phyloP scores from a whole-genome alignment of 1,140 invertebrate species.

The Parapsyche elsis region DNA sequence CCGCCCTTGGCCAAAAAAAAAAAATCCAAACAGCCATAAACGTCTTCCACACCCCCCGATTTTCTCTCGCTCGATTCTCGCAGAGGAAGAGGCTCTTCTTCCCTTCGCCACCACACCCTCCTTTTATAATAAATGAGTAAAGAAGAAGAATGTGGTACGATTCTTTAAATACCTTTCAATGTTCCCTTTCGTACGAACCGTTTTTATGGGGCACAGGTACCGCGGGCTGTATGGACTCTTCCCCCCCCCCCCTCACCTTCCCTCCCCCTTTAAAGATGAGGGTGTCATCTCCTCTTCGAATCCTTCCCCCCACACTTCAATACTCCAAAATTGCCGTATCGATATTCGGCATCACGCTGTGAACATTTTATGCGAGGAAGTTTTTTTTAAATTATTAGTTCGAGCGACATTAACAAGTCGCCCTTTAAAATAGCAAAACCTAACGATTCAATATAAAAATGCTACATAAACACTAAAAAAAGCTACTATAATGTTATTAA shows the following conservation, averaged over 20 bases:
- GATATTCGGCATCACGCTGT: constrained; percentile 53
- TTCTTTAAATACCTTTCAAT: constrained; percentile 57
- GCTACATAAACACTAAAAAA: too few relatives aligned
- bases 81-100: constrained; percentile 10
- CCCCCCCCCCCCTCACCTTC: neutral
- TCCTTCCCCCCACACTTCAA: neutral
- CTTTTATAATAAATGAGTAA: constrained; percentile 56
- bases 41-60: constrained; percentile 39
- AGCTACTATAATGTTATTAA: too few relatives aligned
- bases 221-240: neutral
- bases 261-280: neutral
- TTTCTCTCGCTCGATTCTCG: neutral
- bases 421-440: too few relatives aligned
- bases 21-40: constrained; percentile 57
- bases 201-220: constrained; percentile 21
- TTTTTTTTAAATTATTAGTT: constrained; percentile 30
- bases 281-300: constrained; percentile 8
- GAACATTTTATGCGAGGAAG: constrained; percentile 31
- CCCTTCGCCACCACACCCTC: constrained; percentile 23
- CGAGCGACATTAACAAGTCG: too few relatives aligned
- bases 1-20: constrained; percentile 46
- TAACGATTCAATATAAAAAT: too few relatives aligned
- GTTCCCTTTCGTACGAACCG: constrained; percentile 50
- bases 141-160: constrained; percentile 55
- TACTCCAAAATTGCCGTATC: constrained; percentile 43